Conservation (phyloP, 2,797 vertebrate species). For the Microctenopoma lineatum region DNA sequence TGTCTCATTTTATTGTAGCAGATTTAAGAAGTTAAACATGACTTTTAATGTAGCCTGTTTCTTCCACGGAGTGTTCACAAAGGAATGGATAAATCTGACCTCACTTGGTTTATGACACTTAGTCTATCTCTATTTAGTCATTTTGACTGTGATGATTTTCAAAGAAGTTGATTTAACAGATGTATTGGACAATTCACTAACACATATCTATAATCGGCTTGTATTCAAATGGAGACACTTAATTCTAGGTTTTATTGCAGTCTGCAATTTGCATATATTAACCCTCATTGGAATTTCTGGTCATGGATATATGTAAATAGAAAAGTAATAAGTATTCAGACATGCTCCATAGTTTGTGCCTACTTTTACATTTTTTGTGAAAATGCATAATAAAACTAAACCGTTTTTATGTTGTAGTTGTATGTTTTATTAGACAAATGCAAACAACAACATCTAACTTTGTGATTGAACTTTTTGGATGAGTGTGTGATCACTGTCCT, state of each 20-base stretch:
- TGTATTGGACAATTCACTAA: conserved; percentile 18
- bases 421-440: too few relatives aligned
- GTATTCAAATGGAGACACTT: conserved; percentile 19
- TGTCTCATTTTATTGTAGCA: conserved; percentile 44
- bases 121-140: not conserved
- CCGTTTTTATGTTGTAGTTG: too few relatives aligned
- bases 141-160: conserved; percentile 12
- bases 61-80: not conserved
- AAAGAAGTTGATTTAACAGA: not conserved
- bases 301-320: conserved; percentile 34
- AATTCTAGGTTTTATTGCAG: conserved; percentile 37
- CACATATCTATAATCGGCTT: conserved; percentile 31
- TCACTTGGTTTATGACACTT: conserved; percentile 8
- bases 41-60: conserved; percentile 27
- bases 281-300: conserved; percentile 32
- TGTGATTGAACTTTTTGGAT: too few relatives aligned
- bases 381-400: too few relatives aligned
- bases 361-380: too few relatives aligned
- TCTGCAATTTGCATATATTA: conserved; percentile 26
- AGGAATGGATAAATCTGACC: conserved; percentile 8
- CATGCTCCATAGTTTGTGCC: too few relatives aligned
- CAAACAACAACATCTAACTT: too few relatives aligned
- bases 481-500: too few relatives aligned
- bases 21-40: conserved; percentile 28
- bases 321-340: conserved; percentile 5